These are phyloP conservation scores for Choloepus hoffmanni DNA, from an alignment of 2,113 vertebrate species.

Conservation along the genomic window DNA sequence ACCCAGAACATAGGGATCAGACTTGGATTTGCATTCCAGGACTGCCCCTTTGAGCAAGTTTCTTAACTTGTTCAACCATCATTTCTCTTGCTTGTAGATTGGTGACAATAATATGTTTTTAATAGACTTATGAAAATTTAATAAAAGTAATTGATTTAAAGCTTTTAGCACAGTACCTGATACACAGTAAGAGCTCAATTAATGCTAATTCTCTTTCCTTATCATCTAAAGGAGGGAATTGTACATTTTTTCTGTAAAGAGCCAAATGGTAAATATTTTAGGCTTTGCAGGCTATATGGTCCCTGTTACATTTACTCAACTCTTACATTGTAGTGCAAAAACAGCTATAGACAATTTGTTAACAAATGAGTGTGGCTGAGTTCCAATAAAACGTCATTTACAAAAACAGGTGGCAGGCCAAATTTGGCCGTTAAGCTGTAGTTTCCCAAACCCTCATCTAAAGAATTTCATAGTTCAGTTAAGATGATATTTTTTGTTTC, in stretches of 20 bases:
- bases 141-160: slow-evolving; percentile 49
- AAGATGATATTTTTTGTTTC: slow-evolving; percentile 48
- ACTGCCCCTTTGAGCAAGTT: neutral
- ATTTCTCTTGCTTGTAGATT: slow-evolving; percentile 7
- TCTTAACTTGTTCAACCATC: neutral
- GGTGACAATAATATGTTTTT: neutral
- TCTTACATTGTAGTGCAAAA: neutral
- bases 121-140: neutral
- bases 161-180: neutral
- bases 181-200: neutral
- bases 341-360: neutral
- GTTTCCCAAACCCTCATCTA: neutral
- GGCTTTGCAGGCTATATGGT: neutral
- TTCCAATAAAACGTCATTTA: slow-evolving; percentile 11
- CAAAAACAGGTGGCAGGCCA: neutral
- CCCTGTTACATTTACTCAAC: neutral
- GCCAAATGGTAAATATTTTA: neutral
- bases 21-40: neutral
- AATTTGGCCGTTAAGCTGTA: neutral
- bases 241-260: neutral
- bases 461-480: slow-evolving; percentile 3
- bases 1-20: neutral
- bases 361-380: neutral
- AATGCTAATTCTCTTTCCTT: slow-evolving; percentile 18
- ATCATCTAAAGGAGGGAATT: neutral